Base-by-base conservation (phyloP, 2,797 vertebrate species). In the Sparidentex hasta region DNA sequence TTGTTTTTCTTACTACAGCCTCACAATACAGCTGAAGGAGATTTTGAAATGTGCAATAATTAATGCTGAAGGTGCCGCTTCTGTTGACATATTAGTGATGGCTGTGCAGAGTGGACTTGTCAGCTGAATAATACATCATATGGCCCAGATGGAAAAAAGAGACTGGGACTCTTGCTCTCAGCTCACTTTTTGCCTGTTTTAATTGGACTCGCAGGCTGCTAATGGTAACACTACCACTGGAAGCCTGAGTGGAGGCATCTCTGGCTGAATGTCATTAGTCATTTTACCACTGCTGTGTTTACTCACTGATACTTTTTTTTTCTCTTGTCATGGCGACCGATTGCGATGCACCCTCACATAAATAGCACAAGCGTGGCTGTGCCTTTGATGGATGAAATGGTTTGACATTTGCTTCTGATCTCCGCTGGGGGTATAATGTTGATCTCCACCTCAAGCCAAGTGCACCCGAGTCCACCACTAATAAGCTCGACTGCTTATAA, bases 381-480 rank as follows among this genome's bases (percentile, higher is more conserved):
- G 84, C 80, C 90, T 92, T 85, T 91, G 86, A 94, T 90, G 84
- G 80, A 89, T 89, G 79, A 95, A 94, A 90, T 75, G 80, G 73
- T 93, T 91, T 94, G 93, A 94, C 94, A 94, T 95, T 94, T 93
- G 81, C 89, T 73, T 88, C 82, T 90, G 84, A 92, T 92, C 90
- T 91, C 88, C 50, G 23, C 72, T 87, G 87, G 90, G 87, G 90
- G 87, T 91, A 73, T 77, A 88, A 85, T 85, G 85, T 86, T 86
- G 85, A 91, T 90, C 87, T 91, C 80, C 85, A 83, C 84, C 87
- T 91, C 82, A 59, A 88, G 85, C 64, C 65, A 65, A 87, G 79
- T 74, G 74, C 73, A 65, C 78, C 81, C 76, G 69, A 84, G 71
- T 78, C 80, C 29, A 73, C 76, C 67, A 56, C 80, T 88, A 88